A percentile compares a stretch with the other conserved stretches of the same genome.
These are phyloP conservation scores for Lordiphosa mommai DNA, from an alignment of 1,140 invertebrate genomes.

Conservation along the genomic window DNA sequence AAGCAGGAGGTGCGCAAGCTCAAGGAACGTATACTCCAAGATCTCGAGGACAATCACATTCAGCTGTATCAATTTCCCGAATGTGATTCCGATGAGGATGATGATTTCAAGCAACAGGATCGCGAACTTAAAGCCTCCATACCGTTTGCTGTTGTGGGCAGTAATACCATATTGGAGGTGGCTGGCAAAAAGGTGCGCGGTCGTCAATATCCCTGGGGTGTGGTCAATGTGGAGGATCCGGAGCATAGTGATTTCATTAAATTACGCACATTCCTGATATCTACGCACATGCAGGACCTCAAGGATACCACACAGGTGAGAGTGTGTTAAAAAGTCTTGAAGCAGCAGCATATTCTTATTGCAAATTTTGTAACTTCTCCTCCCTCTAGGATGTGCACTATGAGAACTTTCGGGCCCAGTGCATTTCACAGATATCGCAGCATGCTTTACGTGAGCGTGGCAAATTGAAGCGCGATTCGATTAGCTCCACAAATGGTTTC, in stretches of 20 bases:
- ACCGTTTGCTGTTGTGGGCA: conserved; percentile 98
- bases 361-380: too few species aligned
- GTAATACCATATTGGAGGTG: conserved; percentile 95
- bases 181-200: conserved; percentile 93
- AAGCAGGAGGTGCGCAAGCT: conserved; percentile 92
- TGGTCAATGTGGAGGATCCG: conserved; percentile 98
- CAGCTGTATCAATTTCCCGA: conserved; percentile 99
- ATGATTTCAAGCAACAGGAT: conserved; percentile 95
- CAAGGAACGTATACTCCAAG: conserved; percentile 90
- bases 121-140: conserved; percentile 93
- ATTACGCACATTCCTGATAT: conserved; percentile 97
- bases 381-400: conserved; percentile 92
- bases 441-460: conserved; percentile 89
- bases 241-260: conserved; percentile 99
- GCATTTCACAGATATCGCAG: conserved; percentile 93
- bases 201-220: conserved; percentile 98
- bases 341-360: neutral
- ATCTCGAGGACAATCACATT: conserved; percentile 91
- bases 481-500: conserved; percentile 84
- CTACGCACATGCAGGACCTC: conserved; percentile 96
- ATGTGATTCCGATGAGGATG: conserved; percentile 95
- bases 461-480: conserved; percentile 93
- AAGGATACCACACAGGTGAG: conserved; percentile 93
- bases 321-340: neutral
- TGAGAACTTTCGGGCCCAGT: conserved; percentile 96